phyloP scores from a whole-genome alignment of 1,140 invertebrate genomes.

The Leguminivora glycinivorella region DNA sequence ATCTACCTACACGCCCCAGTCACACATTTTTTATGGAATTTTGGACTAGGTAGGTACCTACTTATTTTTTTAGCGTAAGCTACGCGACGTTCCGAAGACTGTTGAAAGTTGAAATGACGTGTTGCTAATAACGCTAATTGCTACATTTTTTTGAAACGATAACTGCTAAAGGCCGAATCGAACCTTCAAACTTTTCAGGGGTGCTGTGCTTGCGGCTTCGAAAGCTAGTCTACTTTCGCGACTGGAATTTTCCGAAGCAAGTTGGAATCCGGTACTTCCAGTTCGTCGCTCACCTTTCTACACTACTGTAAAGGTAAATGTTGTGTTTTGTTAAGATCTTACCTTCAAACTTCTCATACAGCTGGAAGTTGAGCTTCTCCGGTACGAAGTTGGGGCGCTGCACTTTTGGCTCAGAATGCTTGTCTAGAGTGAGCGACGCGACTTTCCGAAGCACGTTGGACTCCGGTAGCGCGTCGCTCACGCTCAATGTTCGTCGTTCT shows the following conservation, averaged over 20 bases:
- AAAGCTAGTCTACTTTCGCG: slow-evolving; percentile 86
- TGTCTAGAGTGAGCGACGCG: slow-evolving; percentile 88
- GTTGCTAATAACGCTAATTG: too few species aligned
- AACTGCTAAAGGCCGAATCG: too few species aligned
- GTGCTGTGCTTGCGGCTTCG: slow-evolving; percentile 80
- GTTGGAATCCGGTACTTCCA: slow-evolving; percentile 80
- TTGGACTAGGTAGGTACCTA: too few species aligned
- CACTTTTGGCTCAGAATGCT: slow-evolving; percentile 81
- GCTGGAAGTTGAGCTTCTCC: slow-evolving; percentile 90
- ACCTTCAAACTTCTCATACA: slow-evolving; percentile 95
- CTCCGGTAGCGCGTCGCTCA: slow-evolving; percentile 73
- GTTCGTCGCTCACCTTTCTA: slow-evolving; percentile 61
- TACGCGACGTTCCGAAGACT: too few species aligned
- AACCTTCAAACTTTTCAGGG: too few species aligned
- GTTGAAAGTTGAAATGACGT: too few species aligned
- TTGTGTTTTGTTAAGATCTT: slow-evolving; percentile 60
- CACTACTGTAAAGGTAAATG: slow-evolving; percentile 50
- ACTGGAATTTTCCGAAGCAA: slow-evolving; percentile 91
- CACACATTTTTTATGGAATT: too few species aligned
- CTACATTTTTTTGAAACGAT: too few species aligned
- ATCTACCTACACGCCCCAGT: too few species aligned
- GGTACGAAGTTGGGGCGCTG: slow-evolving; percentile 87
- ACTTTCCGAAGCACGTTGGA: slow-evolving; percentile 89
- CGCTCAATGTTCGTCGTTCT: slow-evolving; percentile 62
- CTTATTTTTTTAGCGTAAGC: too few species aligned